phyloP scores from a whole-genome alignment of 2,113 vertebrate species.

The Ahaetulla prasina region DNA sequence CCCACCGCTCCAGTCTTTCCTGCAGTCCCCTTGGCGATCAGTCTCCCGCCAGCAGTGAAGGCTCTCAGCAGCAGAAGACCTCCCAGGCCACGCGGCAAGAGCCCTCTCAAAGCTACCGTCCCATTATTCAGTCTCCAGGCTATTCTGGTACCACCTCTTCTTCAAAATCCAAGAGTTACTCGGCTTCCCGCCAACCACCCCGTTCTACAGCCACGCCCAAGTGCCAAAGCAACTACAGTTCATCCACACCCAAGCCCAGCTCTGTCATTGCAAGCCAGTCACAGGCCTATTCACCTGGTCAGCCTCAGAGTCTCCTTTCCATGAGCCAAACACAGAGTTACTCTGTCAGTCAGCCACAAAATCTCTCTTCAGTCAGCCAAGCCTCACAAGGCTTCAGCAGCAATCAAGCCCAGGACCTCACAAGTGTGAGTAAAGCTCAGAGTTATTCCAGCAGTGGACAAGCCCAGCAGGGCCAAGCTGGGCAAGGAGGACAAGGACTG shows the following conservation, averaged over 20 bases:
- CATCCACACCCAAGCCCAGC: constrained; percentile 78
- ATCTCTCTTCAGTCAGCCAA: constrained; percentile 62
- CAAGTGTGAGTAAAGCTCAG: constrained; percentile 49
- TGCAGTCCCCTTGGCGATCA: constrained; percentile 90
- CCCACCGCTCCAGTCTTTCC: constrained; percentile 75
- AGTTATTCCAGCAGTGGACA: constrained; percentile 55
- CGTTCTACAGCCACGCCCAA: constrained; percentile 78
- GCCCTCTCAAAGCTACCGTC: constrained; percentile 74
- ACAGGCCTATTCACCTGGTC: constrained; percentile 78
- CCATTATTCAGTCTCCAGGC: constrained; percentile 87
- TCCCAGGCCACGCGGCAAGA: constrained; percentile 4
- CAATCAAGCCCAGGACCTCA: constrained; percentile 80
- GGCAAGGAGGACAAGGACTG: constrained; percentile 60
- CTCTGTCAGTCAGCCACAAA: constrained; percentile 56
- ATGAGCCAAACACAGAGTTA: constrained; percentile 52
- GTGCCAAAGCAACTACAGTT: constrained; percentile 72
- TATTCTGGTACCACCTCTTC: constrained; percentile 57
- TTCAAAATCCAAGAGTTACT: constrained; percentile 59
- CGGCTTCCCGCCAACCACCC: constrained; percentile 53
- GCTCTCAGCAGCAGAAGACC: constrained; percentile 61
- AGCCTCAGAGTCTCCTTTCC: constrained; percentile 63
- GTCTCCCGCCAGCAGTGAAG: constrained; percentile 74
- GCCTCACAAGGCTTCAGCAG: constrained; percentile 74
- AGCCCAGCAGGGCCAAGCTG: constrained; percentile 67
- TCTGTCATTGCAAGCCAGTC: constrained; percentile 79